phyloP scores from a whole-genome alignment of 2,797 vertebrate species.

The Adelosebastes latens region DNA sequence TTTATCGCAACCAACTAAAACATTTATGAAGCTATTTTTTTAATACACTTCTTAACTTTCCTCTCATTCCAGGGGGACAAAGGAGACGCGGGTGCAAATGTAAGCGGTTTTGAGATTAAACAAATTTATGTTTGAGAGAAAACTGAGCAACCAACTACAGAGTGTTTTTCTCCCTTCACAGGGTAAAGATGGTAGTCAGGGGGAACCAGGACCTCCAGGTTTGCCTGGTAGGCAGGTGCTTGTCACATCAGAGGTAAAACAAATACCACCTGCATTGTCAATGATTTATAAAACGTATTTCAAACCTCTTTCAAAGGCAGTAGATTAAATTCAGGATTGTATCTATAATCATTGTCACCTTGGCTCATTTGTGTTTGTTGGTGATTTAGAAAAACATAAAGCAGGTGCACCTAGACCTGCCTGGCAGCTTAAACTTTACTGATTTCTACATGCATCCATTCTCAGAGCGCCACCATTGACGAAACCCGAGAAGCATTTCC shows the following conservation, averaged over 20 bases:
- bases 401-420: neutral
- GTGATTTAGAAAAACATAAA: neutral
- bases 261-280: neutral
- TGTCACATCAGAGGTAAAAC: slow-evolving; percentile 79
- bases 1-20: neutral
- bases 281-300: neutral
- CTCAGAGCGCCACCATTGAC: slow-evolving; percentile 75
- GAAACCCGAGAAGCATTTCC: slow-evolving; percentile 80
- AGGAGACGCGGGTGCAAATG: slow-evolving; percentile 75
- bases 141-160: neutral
- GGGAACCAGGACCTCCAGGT: slow-evolving; percentile 82
- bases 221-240: slow-evolving; percentile 80
- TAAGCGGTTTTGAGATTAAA: slow-evolving; percentile 52
- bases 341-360: neutral
- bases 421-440: neutral
- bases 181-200: slow-evolving; percentile 82
- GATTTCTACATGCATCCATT: slow-evolving; percentile 8
- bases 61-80: slow-evolving; percentile 78
- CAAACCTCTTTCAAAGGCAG: neutral
- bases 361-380: neutral
- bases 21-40: neutral
- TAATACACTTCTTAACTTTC: neutral
- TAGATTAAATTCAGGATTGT: neutral
- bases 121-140: neutral
- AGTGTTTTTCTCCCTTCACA: slow-evolving; percentile 27